Base-by-base conservation (phyloP, 2,797 vertebrate species). In the Phrynocephalus forsythii region DNA sequence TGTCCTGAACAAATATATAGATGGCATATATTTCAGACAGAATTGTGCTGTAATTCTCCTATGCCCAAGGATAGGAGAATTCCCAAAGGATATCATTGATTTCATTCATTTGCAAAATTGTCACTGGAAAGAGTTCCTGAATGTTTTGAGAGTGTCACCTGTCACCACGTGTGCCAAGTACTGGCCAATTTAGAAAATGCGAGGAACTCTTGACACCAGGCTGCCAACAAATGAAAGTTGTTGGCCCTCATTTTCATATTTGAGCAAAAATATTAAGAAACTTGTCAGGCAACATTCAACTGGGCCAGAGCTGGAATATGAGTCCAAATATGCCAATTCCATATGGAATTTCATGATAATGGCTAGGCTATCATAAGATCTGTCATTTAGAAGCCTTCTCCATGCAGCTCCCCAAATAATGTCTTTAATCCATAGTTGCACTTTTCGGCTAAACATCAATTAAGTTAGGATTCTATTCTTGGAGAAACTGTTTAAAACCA, bases 351-450 rank as follows among this genome's bases (percentile, higher is more conserved):
- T 85, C 28, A 85, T 66, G 13, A 30, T 33, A 63, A 28, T 67
- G 28, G 20, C 0, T 0, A 11, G 83, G 56, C 71, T 76, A 75
- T 44, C 83, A 66, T 67, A 56, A 48, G 18, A 26, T 33, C 28
- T 85, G 38, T 50, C 73, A 85, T 85, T 85, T 77, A 67, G 38
- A 77, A 56, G 60, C 56, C 83, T n/a, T 77, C 28, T 77, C 60
- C 11, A 75, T 60, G 73, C 60, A 50, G 10, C 8, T 26, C 5
- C 33, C 60, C 73, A 67, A 67, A 22, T 24, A 67, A 3, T 18
- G 67, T n/a, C 75, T n/a, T 66, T 66, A 77, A 67, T 48, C 24
- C 38, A 85, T 48, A 8, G 60, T 10, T 75, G 52, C n/a, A 48
- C 33, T 68, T 44, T 68, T 44, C n/a, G 38, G 26, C 24, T 24